Evolutionary conservation across 2,888 invertebrate species (phyloP), one percentile per base, ranked within the genome.

Genomic region (Ryuthela nishihirai): DNA sequence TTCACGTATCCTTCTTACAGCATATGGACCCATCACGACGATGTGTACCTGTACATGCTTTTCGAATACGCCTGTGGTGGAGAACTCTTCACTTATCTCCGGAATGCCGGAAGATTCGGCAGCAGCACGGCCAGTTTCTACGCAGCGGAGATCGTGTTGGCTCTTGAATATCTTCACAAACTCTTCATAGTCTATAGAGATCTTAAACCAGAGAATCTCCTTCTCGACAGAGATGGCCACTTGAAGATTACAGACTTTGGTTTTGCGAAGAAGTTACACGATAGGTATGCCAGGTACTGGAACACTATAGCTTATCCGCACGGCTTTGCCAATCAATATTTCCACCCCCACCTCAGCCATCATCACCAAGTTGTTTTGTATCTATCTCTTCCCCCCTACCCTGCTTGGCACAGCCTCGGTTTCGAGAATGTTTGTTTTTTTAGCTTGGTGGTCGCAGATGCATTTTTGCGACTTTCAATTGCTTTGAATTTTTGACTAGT

Each of bases 211-310:
- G 98, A 98, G 75, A 98, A 98, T 74, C 78, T 98, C 49, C 79
- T 98, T 18, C 79, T 98, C 44, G 95, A 94, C 70, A 83, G 82
- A 66, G 89, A 93, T 68, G 98, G 98, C 0, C 97, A 98, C 75
- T 77, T 98, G 70, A 97, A 95, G 78, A 91, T 98, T 69, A 97
- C 95, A 7, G 98, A 98, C 75, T 98, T 98, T 73, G 97, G 98
- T 10, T 98, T 98, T 74, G 94, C 97, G 39, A 98, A 98, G 76
- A 88, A 89, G 71, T 78, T 98, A 41, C 84, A 85, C 2, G 97
- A 97, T 75, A 84, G 83, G 83, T 83, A 68, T 60, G 62, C 29
- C 15, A 34, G 10, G 29, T 24, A 18, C 23, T 29, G 12, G 29
- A 29, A 12, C 9, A 12, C 29, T 29, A 29, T 29, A 29, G 29